Evolutionary conservation across 2,113 vertebrate species (phyloP).

Genomic region (Upupa epops): DNA sequence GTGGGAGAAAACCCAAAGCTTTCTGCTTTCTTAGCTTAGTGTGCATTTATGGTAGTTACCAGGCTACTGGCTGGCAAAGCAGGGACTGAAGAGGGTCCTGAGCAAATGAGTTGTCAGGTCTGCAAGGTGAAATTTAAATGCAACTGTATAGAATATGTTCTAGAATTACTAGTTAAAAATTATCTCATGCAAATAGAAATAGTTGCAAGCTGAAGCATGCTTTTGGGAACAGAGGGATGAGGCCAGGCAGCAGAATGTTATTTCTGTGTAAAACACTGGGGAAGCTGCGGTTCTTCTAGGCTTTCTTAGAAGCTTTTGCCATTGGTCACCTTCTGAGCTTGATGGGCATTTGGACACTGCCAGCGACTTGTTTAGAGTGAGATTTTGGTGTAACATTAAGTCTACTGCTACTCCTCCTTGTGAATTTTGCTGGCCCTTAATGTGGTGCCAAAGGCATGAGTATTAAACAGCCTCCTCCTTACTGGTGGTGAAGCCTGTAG

Average conservation of each 20-base stretch:
- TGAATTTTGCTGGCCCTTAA: not conserved
- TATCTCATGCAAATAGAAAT: conserved; percentile 35
- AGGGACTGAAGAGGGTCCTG: not conserved
- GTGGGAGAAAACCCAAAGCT: not conserved
- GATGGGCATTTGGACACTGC: not conserved
- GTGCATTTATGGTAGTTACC: rapidly evolving
- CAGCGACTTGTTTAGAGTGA: not conserved
- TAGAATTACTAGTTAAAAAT: conserved; percentile 44
- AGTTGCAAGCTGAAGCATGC: not conserved
- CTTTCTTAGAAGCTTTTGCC: rapidly evolving
- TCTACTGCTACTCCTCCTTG: not conserved
- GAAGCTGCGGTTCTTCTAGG: not conserved
- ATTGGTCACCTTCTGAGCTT: not conserved
- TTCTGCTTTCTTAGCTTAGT: not conserved
- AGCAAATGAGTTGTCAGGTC: not conserved
- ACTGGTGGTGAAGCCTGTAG: not conserved
- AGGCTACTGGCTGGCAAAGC: not conserved
- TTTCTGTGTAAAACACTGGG: not conserved
- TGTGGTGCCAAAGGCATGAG: not conserved
- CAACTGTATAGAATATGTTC: conserved; percentile 10
- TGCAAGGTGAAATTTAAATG: not conserved
- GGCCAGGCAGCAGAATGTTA: not conserved
- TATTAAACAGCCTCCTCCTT: not conserved
- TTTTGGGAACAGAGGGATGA: not conserved
- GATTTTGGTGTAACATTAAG: not conserved